A percentile compares a stretch with the other conserved stretches of the same genome.
Conservation (phyloP, 2,888 invertebrate genomes). For the Synanthedon andrenaeformis region DNA sequence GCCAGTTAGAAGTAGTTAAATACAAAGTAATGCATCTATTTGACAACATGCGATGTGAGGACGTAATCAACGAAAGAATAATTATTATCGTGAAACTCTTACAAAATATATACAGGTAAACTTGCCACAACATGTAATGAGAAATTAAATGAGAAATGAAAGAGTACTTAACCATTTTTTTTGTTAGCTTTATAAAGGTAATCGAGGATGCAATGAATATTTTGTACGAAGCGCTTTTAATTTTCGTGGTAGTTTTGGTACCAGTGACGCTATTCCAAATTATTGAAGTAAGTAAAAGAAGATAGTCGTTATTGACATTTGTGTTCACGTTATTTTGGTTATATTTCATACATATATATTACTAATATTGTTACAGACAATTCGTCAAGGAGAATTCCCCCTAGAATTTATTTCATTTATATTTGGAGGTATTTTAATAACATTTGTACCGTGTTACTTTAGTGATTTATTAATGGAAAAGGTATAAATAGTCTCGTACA, state of each 20-base stretch:
- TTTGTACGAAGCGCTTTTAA: neutral
- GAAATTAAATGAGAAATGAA: neutral
- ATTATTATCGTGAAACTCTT: neutral
- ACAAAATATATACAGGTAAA: neutral
- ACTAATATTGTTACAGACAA: neutral
- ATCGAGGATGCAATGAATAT: neutral
- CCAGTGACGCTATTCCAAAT: neutral
- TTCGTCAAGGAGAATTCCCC: neutral
- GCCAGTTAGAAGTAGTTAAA: neutral
- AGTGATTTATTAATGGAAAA: neutral
- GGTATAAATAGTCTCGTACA: neutral
- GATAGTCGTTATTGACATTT: neutral
- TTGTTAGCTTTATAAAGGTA: neutral
- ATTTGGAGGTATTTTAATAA: neutral
- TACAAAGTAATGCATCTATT: neutral
- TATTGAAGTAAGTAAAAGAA: neutral
- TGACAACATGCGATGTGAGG: neutral
- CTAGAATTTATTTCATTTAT: neutral
- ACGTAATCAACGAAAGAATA: neutral
- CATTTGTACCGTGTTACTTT: neutral
- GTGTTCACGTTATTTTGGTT: neutral
- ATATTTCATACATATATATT: neutral
- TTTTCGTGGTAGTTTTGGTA: neutral
- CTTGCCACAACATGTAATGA: neutral
- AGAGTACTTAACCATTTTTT: neutral